Evolutionary conservation across 2,797 vertebrate species (phyloP), one percentile per base, ranked within the genome.

Genomic region (Alcedo atthis): DNA sequence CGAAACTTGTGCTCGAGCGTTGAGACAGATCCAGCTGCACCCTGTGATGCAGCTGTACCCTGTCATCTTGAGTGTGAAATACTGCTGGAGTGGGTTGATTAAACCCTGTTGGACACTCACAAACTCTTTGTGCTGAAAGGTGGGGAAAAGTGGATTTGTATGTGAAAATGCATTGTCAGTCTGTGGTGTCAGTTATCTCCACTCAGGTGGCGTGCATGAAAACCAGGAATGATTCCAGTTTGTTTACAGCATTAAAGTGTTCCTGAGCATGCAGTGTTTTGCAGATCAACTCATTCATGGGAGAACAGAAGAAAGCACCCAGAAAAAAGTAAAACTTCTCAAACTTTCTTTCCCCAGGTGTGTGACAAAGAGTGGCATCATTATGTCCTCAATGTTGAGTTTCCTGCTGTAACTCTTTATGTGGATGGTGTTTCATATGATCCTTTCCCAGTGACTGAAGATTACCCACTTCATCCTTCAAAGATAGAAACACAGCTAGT

Each of bases 321-420:
- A 43, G 75, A 24, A 24, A 10, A 37, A 49, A 61, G 40, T 3
- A 33, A 30, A 45, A 9, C n/a, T 64, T 73, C 66, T 15, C 1
- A 64, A 81, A 18, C 35, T 42, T n/a, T 58, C 15, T 85, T 35
- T n/a, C 0, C 67, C 16, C 89, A 99, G 99, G 99, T 98, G 74
- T 99, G 99, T 89, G 99, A 99, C 90, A 99, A 99, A 92, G 98
- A 99, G 66, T 99, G 99, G 99, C 99, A 99, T 87, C 99, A 99
- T 96, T 99, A 99, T 4, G 98, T 99, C 26, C 97, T 99, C 89
- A 99, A 98, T 4, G 98, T 99, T 30, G 99, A 99, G 32, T 97
- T 99, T 90, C 99, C 99, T 3, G 87, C 97, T 0, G 99, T 99
- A 81, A 98, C 98, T 20, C 97, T 99, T 4, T 99, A 98, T 25